phyloP scores from a whole-genome alignment of 2,113 vertebrate species.

The Monopterus albus region DNA sequence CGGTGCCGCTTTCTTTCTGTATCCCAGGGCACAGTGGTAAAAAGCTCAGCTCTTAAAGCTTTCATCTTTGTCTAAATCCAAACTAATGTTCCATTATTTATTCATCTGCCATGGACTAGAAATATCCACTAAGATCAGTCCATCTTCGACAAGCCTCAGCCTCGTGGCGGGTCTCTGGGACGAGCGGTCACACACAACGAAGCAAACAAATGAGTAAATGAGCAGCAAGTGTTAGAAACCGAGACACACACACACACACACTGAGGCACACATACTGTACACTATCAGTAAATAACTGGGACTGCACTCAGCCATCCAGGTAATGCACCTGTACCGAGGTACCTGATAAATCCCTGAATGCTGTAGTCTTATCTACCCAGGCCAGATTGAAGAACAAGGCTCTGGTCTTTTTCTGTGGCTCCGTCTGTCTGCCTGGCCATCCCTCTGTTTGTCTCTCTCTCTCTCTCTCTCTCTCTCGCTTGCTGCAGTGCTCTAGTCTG shows the following conservation, averaged over 20 bases:
- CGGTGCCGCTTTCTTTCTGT: conserved; percentile 31
- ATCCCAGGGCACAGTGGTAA: conserved; percentile 54
- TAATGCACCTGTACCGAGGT: conserved; percentile 69
- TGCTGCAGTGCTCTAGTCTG: conserved; percentile 36
- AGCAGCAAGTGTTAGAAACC: conserved; percentile 35
- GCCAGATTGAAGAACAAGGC: conserved; percentile 67
- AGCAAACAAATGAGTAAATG: conserved; percentile 21
- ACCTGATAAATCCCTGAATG: conserved; percentile 72
- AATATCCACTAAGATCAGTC: conserved; percentile 62
- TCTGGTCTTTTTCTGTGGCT: conserved; percentile 42
- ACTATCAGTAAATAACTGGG: conserved; percentile 62
- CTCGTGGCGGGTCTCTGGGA: conserved; percentile 49
- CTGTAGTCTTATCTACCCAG: conserved; percentile 68
- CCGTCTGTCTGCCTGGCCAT: conserved; percentile 8
- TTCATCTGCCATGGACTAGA: conserved; percentile 68
- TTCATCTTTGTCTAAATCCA: conserved; percentile 67
- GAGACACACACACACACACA: conserved; percentile 30
- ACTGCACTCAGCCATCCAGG: conserved; percentile 52
- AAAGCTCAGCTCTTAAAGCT: conserved; percentile 58
- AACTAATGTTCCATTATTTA: conserved; percentile 70
- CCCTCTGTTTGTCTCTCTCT: conserved; percentile 14
- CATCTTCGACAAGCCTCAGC: conserved; percentile 41
- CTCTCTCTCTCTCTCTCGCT: conserved; percentile 9
- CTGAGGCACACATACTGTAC: conserved; percentile 13
- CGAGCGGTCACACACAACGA: conserved; percentile 28